Evolutionary conservation across 2,113 vertebrate species (phyloP).

Genomic region (Hemiprocne comata): DNA sequence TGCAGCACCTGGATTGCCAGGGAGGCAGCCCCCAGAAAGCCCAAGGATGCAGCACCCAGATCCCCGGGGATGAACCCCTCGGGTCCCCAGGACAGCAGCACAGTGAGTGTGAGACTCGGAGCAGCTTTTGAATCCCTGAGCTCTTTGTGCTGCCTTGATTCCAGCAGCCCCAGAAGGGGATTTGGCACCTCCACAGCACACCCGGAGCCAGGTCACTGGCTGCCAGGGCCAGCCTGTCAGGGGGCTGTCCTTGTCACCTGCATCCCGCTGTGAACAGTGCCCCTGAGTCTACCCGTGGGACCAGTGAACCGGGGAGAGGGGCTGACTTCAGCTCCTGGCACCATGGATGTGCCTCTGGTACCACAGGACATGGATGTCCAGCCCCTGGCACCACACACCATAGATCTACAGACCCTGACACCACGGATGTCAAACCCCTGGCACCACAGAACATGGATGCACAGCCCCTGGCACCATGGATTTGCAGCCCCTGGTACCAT

Average conservation of each 20-base stretch:
- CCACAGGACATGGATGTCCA: background rate
- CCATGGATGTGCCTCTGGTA: no score
- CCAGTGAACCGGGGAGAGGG: rapidly evolving
- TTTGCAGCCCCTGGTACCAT: background rate
- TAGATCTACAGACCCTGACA: background rate
- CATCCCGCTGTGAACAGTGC: rapidly evolving
- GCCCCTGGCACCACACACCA: background rate
- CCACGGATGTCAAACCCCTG: rapidly evolving
- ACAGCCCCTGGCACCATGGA: background rate
- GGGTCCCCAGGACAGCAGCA: background rate
- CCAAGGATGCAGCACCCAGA: no score
- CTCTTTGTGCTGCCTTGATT: background rate
- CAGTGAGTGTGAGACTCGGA: background rate
- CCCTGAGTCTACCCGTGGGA: rapidly evolving
- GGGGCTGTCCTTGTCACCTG: background rate
- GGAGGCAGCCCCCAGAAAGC: no score
- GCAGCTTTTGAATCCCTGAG: background rate
- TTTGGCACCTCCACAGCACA: background rate
- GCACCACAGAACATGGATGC: background rate
- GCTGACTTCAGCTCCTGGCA: background rate
- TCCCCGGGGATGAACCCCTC: rapidly evolving
- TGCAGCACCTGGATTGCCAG: no score
- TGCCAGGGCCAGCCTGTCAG: background rate
- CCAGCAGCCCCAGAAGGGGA: background rate
- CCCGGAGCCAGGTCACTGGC: rapidly evolving